Evolutionary conservation across 2,113 vertebrate genomes (phyloP).

Genomic region (Willisornis vidua): DNA sequence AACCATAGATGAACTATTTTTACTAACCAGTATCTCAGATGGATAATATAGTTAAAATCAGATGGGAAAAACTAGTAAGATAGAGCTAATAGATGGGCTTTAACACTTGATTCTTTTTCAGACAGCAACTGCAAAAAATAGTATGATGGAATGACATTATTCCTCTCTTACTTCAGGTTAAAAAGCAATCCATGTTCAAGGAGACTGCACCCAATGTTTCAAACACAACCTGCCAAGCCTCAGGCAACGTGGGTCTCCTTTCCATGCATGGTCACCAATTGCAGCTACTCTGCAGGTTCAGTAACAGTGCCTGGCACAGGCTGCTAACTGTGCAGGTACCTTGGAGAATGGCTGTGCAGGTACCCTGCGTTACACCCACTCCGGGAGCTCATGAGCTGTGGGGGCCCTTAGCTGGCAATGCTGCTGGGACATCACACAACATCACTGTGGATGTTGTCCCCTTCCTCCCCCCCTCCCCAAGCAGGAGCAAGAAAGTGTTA

Average conservation of each 20-base stretch:
- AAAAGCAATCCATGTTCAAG: background rate
- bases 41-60: background rate
- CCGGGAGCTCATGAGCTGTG: fast-evolving
- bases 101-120: background rate
- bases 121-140: background rate
- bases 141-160: background rate
- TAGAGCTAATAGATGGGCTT: background rate
- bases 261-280: fast-evolving
- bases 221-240: background rate
- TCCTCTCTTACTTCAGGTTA: background rate
- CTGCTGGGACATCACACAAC: background rate
- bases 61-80: background rate
- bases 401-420: background rate
- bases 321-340: background rate
- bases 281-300: background rate
- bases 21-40: background rate
- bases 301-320: background rate
- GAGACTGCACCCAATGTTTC: background rate
- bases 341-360: background rate
- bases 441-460: fast-evolving
- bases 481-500: background rate
- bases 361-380: too few species aligned
- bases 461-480: background rate
- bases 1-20: background rate
- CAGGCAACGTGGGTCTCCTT: background rate